A percentile compares a stretch with the other conserved stretches of the same genome.
These are phyloP conservation scores for Hydrozoanthus gracilis DNA, from an alignment of 92 coral and sea anemone species.

Conservation along the genomic window DNA sequence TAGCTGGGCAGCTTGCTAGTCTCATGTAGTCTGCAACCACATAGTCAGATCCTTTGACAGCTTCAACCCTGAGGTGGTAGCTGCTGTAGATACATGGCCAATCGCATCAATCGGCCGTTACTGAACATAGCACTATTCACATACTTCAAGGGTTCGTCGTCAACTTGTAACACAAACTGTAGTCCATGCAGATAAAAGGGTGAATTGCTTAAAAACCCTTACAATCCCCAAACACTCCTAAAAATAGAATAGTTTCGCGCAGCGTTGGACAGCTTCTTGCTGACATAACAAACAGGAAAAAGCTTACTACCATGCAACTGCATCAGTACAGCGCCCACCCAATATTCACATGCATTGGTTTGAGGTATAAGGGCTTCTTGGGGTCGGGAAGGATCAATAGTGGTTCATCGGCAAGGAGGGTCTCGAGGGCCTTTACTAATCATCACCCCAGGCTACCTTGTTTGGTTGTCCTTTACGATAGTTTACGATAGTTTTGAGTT, in stretches of 20 bases:
- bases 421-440: constrained; percentile 35
- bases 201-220: constrained; percentile 43
- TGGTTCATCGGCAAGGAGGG: constrained; percentile 37
- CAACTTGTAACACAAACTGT: constrained; percentile 62
- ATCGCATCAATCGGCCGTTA: constrained; percentile 64
- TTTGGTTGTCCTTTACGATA: constrained; percentile 45
- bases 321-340: constrained; percentile 51
- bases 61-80: constrained; percentile 50
- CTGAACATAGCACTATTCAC: constrained; percentile 51
- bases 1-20: too few species aligned
- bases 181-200: constrained; percentile 55
- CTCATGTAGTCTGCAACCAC: constrained; percentile 60
- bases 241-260: constrained; percentile 49
- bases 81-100: constrained; percentile 67
- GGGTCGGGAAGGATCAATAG: constrained; percentile 50
- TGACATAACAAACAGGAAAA: constrained; percentile 49
- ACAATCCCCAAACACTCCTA: constrained; percentile 51
- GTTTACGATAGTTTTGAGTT: neutral
- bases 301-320: constrained; percentile 25
- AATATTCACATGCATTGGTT: constrained; percentile 53
- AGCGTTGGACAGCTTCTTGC: constrained; percentile 17
- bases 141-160: constrained; percentile 62
- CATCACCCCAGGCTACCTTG: constrained; percentile 45
- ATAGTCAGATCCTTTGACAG: constrained; percentile 62
- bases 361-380: constrained; percentile 32